phyloP scores from a whole-genome alignment of 2,797 vertebrate species.

The Fistularia commersonii region DNA sequence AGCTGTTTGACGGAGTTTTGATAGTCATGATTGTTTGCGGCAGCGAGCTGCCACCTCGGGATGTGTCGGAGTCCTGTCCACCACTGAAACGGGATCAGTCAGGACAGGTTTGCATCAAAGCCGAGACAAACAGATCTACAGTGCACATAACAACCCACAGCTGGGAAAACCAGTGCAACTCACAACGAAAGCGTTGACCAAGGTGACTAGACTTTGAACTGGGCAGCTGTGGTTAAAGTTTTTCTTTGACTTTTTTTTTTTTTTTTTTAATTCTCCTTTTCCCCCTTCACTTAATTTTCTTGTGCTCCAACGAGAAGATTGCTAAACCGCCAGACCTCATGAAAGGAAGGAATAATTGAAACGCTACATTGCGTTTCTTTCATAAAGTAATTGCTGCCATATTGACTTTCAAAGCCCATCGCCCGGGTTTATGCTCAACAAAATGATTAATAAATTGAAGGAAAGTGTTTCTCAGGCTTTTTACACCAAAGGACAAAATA shows the following conservation, averaged over 20 bases:
- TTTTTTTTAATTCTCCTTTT: slow-evolving; percentile 16
- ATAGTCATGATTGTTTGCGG: too few species aligned
- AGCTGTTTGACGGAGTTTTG: too few species aligned
- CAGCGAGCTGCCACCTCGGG: too few species aligned
- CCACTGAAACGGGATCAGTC: slow-evolving; percentile 37
- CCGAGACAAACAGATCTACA: slow-evolving; percentile 30
- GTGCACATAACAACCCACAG: slow-evolving; percentile 42
- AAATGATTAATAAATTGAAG: slow-evolving; percentile 56
- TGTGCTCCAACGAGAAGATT: slow-evolving; percentile 32
- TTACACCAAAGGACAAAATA: slow-evolving; percentile 46
- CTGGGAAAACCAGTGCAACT: slow-evolving; percentile 29
- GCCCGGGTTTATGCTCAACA: slow-evolving; percentile 49
- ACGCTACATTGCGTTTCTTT: slow-evolving; percentile 33
- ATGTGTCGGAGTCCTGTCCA: slow-evolving; percentile 6
- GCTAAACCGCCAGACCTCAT: slow-evolving; percentile 60
- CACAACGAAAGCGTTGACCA: slow-evolving; percentile 35
- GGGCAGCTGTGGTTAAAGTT: slow-evolving; percentile 29
- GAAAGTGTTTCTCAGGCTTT: slow-evolving; percentile 22
- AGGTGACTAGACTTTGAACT: slow-evolving; percentile 47
- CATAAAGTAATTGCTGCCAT: slow-evolving; percentile 54
- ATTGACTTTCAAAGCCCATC: slow-evolving; percentile 47
- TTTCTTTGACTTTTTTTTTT: slow-evolving; percentile 20
- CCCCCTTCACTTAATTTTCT: slow-evolving; percentile 19
- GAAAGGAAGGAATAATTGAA: slow-evolving; percentile 61
- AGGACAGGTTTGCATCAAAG: slow-evolving; percentile 30